These are phyloP conservation scores for Adelphocoris suturalis DNA, from an alignment of 2,888 invertebrate species.

Conservation along the genomic window DNA sequence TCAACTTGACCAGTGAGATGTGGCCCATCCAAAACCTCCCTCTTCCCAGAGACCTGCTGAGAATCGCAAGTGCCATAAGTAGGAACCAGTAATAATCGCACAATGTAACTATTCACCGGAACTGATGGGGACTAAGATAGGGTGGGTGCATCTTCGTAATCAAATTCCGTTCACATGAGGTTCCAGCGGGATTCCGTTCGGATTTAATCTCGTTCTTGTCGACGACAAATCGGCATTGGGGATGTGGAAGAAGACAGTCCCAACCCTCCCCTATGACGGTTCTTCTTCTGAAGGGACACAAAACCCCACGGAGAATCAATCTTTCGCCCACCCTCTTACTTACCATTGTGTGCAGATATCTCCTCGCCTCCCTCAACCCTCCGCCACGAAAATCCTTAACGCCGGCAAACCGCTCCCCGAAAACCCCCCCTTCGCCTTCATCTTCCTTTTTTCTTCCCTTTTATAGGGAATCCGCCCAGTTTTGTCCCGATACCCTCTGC, in stretches of 20 bases:
- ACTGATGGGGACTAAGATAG: constrained; percentile 37
- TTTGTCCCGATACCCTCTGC: constrained; percentile 42
- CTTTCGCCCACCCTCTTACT: constrained; percentile 56
- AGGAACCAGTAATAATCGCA: constrained; percentile 59
- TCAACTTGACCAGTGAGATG: too few relatives aligned
- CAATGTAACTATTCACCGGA: constrained; percentile 67
- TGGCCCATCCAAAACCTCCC: neutral
- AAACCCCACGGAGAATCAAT: constrained; percentile 61
- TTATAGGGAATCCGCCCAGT: constrained; percentile 62
- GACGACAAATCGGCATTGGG: constrained; percentile 61
- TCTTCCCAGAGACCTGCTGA: neutral
- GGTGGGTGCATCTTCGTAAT: constrained; percentile 59
- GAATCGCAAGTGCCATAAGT: constrained; percentile 50
- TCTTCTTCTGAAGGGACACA: constrained; percentile 62
- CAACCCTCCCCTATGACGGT: constrained; percentile 53
- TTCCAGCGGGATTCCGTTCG: constrained; percentile 47
- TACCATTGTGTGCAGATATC: constrained; percentile 69
- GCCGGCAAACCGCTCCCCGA: constrained; percentile 40
- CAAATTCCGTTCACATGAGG: constrained; percentile 68
- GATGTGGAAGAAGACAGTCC: neutral
- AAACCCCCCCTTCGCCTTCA: neutral
- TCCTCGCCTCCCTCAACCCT: constrained; percentile 1
- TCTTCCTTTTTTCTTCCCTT: constrained; percentile 35
- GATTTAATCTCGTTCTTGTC: constrained; percentile 69
- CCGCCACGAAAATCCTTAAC: constrained; percentile 55